Conservation (phyloP, 2,888 invertebrate genomes). For the Dicyrtomina minuta region DNA sequence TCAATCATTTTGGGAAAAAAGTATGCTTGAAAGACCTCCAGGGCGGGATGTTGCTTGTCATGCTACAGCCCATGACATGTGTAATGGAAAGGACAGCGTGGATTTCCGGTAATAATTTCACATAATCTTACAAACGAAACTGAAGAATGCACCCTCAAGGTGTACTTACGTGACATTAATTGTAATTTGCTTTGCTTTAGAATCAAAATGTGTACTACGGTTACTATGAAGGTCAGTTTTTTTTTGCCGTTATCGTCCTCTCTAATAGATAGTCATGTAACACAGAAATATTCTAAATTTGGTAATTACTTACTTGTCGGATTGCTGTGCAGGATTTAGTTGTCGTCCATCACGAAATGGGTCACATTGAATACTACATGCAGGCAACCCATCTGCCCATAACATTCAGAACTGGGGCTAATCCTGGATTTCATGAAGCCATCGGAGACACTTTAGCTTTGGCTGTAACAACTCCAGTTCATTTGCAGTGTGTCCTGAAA, state of each 20-base stretch:
- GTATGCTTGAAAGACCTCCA: slow-evolving; percentile 75
- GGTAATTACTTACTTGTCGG: too few relatives aligned
- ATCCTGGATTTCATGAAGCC: slow-evolving; percentile 66
- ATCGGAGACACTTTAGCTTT: slow-evolving; percentile 56
- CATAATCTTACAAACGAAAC: neutral
- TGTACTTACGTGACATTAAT: slow-evolving; percentile 58
- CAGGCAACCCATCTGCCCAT: slow-evolving; percentile 73
- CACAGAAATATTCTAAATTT: too few relatives aligned
- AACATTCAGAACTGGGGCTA: slow-evolving; percentile 73
- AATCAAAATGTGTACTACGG: slow-evolving; percentile 28
- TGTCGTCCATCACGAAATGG: slow-evolving; percentile 73
- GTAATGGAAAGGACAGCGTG: slow-evolving; percentile 38
- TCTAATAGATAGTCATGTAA: neutral
- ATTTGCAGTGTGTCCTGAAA: slow-evolving; percentile 45
- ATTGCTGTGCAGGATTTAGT: slow-evolving; percentile 62
- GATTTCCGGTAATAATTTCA: slow-evolving; percentile 43
- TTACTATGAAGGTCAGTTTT: slow-evolving; percentile 52
- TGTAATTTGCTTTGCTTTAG: slow-evolving; percentile 65
- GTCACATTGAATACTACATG: slow-evolving; percentile 65
- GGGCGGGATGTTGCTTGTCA: slow-evolving; percentile 56
- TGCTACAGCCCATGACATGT: slow-evolving; percentile 47
- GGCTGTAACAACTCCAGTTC: slow-evolving; percentile 51
- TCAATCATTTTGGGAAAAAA: slow-evolving; percentile 80
- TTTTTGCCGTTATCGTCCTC: neutral
- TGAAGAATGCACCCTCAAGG: neutral